phyloP scores from a whole-genome alignment of 2,888 invertebrate genomes.

The Epicampocera succincta region DNA sequence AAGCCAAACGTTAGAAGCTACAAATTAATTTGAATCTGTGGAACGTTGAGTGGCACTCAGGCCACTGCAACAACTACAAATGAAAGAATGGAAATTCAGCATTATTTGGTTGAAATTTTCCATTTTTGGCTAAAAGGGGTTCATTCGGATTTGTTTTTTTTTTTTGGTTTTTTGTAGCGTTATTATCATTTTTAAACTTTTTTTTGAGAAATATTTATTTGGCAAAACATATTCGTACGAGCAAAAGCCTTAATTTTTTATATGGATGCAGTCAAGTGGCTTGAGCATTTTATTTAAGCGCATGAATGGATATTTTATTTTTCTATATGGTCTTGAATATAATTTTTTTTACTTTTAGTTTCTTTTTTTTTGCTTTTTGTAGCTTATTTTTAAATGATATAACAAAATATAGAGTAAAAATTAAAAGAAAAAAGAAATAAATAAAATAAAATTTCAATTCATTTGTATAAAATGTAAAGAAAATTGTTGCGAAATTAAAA shows the following conservation, averaged over 20 bases:
- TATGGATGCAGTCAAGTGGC: constrained; percentile 80
- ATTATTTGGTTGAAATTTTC: constrained; percentile 47
- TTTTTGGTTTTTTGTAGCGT: constrained; percentile 46
- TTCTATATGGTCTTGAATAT: constrained; percentile 76
- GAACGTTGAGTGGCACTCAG: constrained; percentile 60
- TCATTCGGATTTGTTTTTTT: constrained; percentile 43
- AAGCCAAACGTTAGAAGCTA: constrained; percentile 64
- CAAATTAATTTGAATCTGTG: constrained; percentile 71
- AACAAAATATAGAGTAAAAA: constrained; percentile 67
- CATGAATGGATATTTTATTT: constrained; percentile 78
- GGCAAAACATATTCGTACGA: constrained; percentile 53
- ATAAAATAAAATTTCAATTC: constrained; percentile 76
- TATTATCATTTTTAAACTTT: constrained; percentile 53
- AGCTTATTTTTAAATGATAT: constrained; percentile 58
- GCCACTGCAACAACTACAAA: constrained; percentile 51
- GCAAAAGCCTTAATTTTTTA: constrained; percentile 70
- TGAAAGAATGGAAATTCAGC: constrained; percentile 41
- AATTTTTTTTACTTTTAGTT: constrained; percentile 73
- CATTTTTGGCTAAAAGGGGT: constrained; percentile 64
- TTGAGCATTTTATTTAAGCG: constrained; percentile 76
- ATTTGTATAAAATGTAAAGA: constrained; percentile 75
- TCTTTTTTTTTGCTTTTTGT: constrained; percentile 31
- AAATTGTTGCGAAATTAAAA: constrained; percentile 79
- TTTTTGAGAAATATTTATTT: constrained; percentile 38
- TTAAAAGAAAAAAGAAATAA: constrained; percentile 56